Evolutionary conservation across 2,797 vertebrate genomes (phyloP).

Genomic region (Rhabdophis nuchalis): DNA sequence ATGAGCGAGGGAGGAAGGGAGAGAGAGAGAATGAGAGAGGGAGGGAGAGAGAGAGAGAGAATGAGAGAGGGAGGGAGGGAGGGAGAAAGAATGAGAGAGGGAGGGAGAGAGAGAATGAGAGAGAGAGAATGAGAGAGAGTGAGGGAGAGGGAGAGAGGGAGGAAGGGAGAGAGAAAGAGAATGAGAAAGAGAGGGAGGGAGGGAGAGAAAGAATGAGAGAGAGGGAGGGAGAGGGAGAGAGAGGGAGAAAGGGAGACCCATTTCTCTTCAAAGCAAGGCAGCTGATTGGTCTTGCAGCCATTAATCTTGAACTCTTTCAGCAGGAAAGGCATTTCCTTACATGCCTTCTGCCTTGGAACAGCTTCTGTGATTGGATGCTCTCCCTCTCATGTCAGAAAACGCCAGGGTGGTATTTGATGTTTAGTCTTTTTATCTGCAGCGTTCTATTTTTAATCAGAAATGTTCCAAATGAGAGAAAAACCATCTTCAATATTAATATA

Average conservation of each 20-base stretch:
- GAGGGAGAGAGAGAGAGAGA: too few species aligned
- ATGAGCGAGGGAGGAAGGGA: too few species aligned
- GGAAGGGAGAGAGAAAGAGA: too few species aligned
- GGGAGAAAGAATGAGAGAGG: too few species aligned
- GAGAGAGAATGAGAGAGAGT: neutral
- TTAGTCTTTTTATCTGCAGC: slow-evolving; percentile 55
- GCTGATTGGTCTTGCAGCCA: neutral
- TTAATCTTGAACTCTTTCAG: neutral
- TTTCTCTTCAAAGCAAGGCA: neutral
- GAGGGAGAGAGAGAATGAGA: neutral
- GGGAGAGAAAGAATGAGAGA: too few species aligned
- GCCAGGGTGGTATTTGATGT: slow-evolving; percentile 55
- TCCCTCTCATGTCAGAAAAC: slow-evolving; percentile 51
- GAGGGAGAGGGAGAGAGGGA: too few species aligned
- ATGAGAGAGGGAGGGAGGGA: too few species aligned
- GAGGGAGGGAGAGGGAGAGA: too few species aligned
- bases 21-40: too few species aligned
- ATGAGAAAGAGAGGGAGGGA: too few species aligned
- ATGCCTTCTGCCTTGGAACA: slow-evolving; percentile 38
- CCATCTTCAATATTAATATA: slow-evolving; percentile 26
- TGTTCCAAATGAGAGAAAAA: slow-evolving; percentile 41
- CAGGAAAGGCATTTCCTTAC: neutral
- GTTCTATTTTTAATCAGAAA: slow-evolving; percentile 38
- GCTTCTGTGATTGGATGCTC: slow-evolving; percentile 33
- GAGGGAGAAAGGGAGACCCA: neutral